These are phyloP conservation scores for Drosophila mayri DNA, from an alignment of 1,140 invertebrate species.

Conservation along the genomic window DNA sequence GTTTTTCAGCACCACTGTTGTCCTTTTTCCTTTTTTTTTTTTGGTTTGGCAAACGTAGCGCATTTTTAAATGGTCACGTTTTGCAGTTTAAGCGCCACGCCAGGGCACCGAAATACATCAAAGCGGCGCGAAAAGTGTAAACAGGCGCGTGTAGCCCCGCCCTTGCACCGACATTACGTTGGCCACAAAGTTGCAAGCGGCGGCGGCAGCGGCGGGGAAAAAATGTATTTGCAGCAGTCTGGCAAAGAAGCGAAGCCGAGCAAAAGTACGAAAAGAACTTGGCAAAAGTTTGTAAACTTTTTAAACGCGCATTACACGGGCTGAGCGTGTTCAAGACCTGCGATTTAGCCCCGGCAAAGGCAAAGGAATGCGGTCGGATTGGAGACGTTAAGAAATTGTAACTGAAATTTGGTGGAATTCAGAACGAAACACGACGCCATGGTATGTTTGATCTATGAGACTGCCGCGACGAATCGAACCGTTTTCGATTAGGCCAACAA, in stretches of 20 bases:
- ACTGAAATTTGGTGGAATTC: slow-evolving; percentile 42
- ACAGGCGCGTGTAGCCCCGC: slow-evolving; percentile 64
- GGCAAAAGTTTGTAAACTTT: slow-evolving; percentile 81
- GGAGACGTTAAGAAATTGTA: slow-evolving; percentile 39
- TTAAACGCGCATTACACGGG: slow-evolving; percentile 81
- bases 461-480: slow-evolving; percentile 9
- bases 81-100: slow-evolving; percentile 74
- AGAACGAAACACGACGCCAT: slow-evolving; percentile 33
- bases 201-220: slow-evolving; percentile 16
- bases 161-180: slow-evolving; percentile 27
- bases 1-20: slow-evolving; percentile 42
- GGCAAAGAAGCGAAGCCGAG: slow-evolving; percentile 10
- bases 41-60: slow-evolving; percentile 68
- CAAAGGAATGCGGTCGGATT: slow-evolving; percentile 35
- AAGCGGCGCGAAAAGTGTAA: slow-evolving; percentile 78
- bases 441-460: slow-evolving; percentile 52
- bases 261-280: slow-evolving; percentile 60
- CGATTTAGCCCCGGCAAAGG: slow-evolving; percentile 47
- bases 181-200: slow-evolving; percentile 72
- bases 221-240: slow-evolving; percentile 64
- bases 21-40: neutral
- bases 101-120: slow-evolving; percentile 67
- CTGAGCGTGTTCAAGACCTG: slow-evolving; percentile 71
- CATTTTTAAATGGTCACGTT: slow-evolving; percentile 83
- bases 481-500: slow-evolving; percentile 46